Percentiles rank a stretch among this genome's conserved stretches.
phyloP scores from a whole-genome alignment of 2,113 vertebrate genomes.

The Acrocephalus kingi region DNA sequence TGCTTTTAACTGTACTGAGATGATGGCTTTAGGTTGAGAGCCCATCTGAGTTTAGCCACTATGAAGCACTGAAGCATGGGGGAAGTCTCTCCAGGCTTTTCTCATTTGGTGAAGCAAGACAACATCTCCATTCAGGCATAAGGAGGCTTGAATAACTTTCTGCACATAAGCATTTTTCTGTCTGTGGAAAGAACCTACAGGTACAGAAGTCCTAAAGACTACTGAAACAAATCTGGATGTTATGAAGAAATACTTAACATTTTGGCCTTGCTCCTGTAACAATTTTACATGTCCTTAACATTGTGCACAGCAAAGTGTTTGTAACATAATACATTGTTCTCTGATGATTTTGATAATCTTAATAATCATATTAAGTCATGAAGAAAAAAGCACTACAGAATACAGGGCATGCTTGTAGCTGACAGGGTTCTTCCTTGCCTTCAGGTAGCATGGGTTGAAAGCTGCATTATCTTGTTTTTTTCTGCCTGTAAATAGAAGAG shows the following conservation, averaged over 20 bases:
- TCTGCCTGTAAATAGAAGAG: not conserved
- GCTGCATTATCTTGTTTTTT: not conserved
- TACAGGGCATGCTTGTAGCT: not conserved
- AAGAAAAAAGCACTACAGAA: not conserved
- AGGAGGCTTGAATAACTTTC: not conserved
- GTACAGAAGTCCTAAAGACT: not conserved
- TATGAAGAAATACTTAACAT: not conserved
- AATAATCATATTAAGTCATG: not conserved
- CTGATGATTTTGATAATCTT: not conserved
- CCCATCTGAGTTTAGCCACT: not conserved
- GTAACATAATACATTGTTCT: not conserved
- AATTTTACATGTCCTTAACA: not conserved
- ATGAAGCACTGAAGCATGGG: not conserved
- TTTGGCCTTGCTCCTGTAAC: not conserved
- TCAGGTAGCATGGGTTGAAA: not conserved
- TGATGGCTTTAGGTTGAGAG: not conserved
- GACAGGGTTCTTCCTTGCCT: not conserved
- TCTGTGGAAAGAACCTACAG: not conserved
- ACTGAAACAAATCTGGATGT: not conserved
- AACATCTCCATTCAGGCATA: not conserved
- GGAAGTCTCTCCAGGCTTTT: not conserved
- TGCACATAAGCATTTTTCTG: not conserved
- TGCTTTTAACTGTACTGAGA: not conserved
- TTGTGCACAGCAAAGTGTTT: not conserved
- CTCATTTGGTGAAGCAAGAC: not conserved